These are phyloP conservation scores for Premnoplex brunnescens DNA, from an alignment of 2,797 vertebrate genomes.

Conservation along the genomic window DNA sequence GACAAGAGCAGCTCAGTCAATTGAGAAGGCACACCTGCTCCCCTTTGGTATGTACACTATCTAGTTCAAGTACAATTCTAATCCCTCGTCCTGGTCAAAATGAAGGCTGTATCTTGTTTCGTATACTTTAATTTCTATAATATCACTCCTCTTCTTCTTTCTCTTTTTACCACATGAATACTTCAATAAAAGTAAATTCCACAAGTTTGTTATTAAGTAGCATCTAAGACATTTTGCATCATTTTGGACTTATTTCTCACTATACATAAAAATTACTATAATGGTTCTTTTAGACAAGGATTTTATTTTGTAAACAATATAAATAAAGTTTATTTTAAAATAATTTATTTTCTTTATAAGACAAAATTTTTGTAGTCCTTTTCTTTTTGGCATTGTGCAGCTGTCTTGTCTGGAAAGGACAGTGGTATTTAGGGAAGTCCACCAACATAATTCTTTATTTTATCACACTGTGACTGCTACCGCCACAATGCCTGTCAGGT, in stretches of 20 bases:
- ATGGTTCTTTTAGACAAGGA: background rate
- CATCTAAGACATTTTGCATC: background rate
- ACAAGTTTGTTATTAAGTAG: background rate
- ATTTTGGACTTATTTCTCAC: background rate
- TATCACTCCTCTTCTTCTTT: background rate
- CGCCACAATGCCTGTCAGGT: background rate
- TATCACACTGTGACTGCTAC: background rate
- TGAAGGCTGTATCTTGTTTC: slow-evolving; percentile 35
- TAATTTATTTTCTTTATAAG: background rate
- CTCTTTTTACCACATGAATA: background rate
- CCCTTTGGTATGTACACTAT: slow-evolving; percentile 46
- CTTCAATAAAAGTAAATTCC: background rate
- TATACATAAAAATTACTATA: background rate
- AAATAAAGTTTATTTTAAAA: background rate
- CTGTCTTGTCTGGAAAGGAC: background rate
- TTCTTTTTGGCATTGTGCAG: background rate
- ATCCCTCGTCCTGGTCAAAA: slow-evolving; percentile 39
- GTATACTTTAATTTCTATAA: background rate
- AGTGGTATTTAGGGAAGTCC: background rate
- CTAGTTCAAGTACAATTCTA: slow-evolving; percentile 23
- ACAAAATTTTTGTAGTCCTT: background rate
- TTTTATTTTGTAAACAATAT: background rate
- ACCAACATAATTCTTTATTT: background rate
- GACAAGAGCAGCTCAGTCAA: slow-evolving; percentile 12
- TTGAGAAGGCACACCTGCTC: slow-evolving; percentile 41